Percentiles rank a stretch among this genome's conserved stretches.
Conservation (phyloP, 2,888 invertebrate species). For the Caenorhabditis macrosperma region DNA sequence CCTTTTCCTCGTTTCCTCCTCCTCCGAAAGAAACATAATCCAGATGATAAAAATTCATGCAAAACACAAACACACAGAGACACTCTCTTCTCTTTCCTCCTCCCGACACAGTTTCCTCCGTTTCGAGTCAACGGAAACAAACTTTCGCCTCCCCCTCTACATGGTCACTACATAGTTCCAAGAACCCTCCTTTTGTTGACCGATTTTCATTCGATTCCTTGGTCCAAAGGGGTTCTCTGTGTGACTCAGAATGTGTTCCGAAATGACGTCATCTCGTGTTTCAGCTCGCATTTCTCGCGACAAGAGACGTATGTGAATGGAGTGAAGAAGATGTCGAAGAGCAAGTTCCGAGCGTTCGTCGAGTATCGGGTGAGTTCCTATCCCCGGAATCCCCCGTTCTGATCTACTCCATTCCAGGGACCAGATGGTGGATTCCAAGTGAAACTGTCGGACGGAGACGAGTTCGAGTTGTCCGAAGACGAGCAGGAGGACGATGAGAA, state of each 20-base stretch:
- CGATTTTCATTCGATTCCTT: no score
- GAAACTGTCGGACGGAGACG: conserved; percentile 75
- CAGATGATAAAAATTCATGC: conserved; percentile 7
- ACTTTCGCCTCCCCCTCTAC: conserved; percentile 1
- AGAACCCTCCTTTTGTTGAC: no score
- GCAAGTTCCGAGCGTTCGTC: conserved; percentile 77
- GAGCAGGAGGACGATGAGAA: conserved; percentile 78
- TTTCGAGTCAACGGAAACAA: no score
- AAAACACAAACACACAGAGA: conserved; percentile 1
- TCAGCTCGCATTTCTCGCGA: conserved; percentile 75
- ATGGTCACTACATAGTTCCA: no score
- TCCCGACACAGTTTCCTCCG: neutral
- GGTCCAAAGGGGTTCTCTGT: no score
- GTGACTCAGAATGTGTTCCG: no score
- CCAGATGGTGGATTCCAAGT: conserved; percentile 78
- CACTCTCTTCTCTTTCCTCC: neutral
- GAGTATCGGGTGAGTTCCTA: conserved; percentile 69
- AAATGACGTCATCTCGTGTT: conserved; percentile 57
- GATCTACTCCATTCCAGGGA: conserved; percentile 53
- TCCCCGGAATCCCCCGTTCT: neutral
- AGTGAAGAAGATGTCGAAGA: conserved; percentile 71
- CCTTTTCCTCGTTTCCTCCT: neutral
- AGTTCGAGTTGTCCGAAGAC: conserved; percentile 77
- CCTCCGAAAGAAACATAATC: neutral
- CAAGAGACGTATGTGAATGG: conserved; percentile 79